Evolutionary conservation across 2,888 invertebrate genomes (phyloP).

Genomic region (Ormyrus rosae): DNA sequence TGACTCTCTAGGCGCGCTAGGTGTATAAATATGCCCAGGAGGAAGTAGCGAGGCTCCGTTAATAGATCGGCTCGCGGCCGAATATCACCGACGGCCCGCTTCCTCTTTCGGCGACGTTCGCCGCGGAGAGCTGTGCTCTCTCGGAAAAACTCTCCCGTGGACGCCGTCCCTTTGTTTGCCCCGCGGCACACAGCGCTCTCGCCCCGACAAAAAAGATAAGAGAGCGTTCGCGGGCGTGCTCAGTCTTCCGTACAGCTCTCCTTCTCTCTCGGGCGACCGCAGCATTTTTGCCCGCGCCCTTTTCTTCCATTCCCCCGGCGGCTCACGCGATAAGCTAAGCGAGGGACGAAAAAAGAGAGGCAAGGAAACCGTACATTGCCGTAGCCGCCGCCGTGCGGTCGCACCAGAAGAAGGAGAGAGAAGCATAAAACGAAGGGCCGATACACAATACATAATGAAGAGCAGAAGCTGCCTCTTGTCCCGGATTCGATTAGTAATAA

Average conservation of each 20-base stretch:
- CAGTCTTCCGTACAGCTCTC: background rate
- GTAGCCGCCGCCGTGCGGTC: too few relatives aligned
- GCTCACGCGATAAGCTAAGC: background rate
- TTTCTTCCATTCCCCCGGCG: too few relatives aligned
- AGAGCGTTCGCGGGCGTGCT: background rate
- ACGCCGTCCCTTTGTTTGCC: too few relatives aligned
- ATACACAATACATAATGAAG: background rate
- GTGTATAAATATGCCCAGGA: conserved; percentile 69
- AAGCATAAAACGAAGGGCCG: too few relatives aligned
- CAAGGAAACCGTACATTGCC: too few relatives aligned
- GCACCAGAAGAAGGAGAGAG: too few relatives aligned
- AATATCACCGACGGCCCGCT: background rate
- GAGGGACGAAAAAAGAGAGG: background rate
- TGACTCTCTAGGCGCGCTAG: conserved; percentile 42
- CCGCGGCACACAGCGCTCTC: too few relatives aligned
- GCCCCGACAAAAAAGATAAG: background rate
- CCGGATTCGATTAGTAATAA: conserved; percentile 66
- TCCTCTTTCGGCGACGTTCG: background rate
- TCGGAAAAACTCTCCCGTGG: too few relatives aligned
- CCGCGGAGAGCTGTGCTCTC: too few relatives aligned
- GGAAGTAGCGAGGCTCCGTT: conserved; percentile 67
- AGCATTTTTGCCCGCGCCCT: too few relatives aligned
- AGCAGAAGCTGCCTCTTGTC: conserved; percentile 59
- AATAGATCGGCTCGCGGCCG: conserved; percentile 64
- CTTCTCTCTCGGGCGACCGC: background rate